Base-by-base conservation (phyloP, 2,888 invertebrate species). In the Eubasilissa splendida region DNA sequence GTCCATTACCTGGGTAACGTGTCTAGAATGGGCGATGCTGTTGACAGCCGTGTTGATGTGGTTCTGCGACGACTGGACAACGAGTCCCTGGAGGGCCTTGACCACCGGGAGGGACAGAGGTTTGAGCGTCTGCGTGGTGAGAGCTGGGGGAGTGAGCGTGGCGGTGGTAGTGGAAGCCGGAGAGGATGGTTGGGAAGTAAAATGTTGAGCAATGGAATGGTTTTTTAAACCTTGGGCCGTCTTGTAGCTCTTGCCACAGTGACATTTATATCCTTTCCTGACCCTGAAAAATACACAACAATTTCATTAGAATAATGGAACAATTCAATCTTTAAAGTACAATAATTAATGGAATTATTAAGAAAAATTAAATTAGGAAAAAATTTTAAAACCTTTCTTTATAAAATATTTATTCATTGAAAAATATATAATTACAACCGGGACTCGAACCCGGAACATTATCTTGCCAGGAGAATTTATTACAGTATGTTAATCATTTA, bases 221-320 rank as follows among this genome's bases (percentile, higher is more conserved):
- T 92, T 93, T 87, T 94, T 95, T 86, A 96, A 91, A 80, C 95
- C 95, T 88, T 94, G 94, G 74, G 93, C 91, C 84, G 95, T 95
- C 89, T 95, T 95, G 90, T 96, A 96, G 87, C 93, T 95, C 91
- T 96, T 96, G 86, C 95, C 95, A 90, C 96, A 96, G 87, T 94
- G 93, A 88, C 96, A 96, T 87, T 94, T 94, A 90, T 93, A 96
- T 63, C 93, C 93, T 90, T 96, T 96, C 88, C 93, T 93, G 87
- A 95, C 92, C 90, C 95, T 95, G 90, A 60, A 68, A 68, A 5
- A 52, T 52, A 42, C 42, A 42, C 42, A 68, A 42, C 42, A 11
- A 2, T 31, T 63, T 11, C 33, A 50, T 68, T 68, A 68, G 9
- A n/a, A 14, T 52, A 42, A 42, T 4, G n/a, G 5, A 10, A 9